A percentile compares a stretch with the other conserved stretches of the same genome.
phyloP scores from a whole-genome alignment of 2,797 vertebrate species.

The Galago senegalensis region DNA sequence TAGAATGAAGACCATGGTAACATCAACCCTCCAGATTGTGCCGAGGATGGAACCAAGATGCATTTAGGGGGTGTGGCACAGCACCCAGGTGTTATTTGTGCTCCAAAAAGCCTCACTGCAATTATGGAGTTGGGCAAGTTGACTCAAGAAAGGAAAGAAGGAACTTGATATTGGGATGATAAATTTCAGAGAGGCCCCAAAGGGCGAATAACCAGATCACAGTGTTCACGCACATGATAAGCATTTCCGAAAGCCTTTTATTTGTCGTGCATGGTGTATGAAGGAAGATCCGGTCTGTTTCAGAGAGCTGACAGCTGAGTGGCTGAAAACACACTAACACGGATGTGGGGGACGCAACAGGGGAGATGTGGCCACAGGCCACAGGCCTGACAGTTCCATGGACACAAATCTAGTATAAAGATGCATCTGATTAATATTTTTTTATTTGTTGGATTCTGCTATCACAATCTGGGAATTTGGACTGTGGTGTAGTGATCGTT shows the following conservation, averaged over 20 bases:
- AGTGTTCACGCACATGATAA: not conserved
- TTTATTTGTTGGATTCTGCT: not conserved
- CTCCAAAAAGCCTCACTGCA: not conserved
- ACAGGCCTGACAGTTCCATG: not conserved
- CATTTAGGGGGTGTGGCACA: not conserved
- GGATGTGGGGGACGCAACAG: rapidly evolving
- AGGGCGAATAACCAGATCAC: not conserved
- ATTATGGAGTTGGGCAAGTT: not conserved
- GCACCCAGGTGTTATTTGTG: too few species aligned
- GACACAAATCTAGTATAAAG: not conserved
- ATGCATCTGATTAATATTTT: not conserved
- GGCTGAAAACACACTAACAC: not conserved
- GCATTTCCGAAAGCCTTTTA: constrained; percentile 24
- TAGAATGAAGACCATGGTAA: constrained; percentile 31
- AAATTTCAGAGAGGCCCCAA: constrained; percentile 32
- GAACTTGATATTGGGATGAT: not conserved
- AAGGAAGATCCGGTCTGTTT: not conserved
- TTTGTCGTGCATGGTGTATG: not conserved
- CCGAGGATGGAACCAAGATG: not conserved
- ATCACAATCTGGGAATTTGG: not conserved
- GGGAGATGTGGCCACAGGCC: not conserved
- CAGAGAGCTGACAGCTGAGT: not conserved
- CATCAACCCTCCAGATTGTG: not conserved
- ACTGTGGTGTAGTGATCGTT: not conserved
- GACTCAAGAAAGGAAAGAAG: constrained; percentile 37